Evolutionary conservation across 2,888 invertebrate genomes (phyloP).

Genomic region (Arctia plantaginis): DNA sequence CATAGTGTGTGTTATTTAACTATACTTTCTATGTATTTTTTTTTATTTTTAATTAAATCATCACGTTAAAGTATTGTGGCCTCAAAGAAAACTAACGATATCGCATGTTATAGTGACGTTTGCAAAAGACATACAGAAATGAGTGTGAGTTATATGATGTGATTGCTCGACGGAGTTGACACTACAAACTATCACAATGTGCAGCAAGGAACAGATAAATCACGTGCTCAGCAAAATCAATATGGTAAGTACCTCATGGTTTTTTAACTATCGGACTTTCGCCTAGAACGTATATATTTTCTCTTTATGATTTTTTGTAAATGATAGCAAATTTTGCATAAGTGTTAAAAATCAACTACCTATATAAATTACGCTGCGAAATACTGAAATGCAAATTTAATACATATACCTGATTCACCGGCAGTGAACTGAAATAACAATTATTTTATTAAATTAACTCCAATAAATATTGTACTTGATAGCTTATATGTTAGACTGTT

Average conservation of each 20-base stretch:
- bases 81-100: slow-evolving; percentile 55
- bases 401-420: neutral
- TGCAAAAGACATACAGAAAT: slow-evolving; percentile 49
- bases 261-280: no score
- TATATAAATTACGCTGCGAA: neutral
- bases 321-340: neutral
- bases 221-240: slow-evolving; percentile 91
- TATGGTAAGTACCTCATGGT: slow-evolving; percentile 86
- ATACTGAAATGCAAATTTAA: neutral
- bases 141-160: slow-evolving; percentile 66
- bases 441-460: neutral
- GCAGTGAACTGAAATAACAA: neutral
- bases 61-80: slow-evolving; percentile 15
- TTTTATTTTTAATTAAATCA: neutral
- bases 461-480: no score
- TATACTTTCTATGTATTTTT: neutral
- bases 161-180: slow-evolving; percentile 58
- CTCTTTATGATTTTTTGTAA: neutral
- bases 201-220: slow-evolving; percentile 90
- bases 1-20: neutral
- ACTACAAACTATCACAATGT: slow-evolving; percentile 78
- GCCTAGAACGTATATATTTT: neutral
- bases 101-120: slow-evolving; percentile 35
- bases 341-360: neutral
- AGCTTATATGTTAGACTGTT: no score